Base-by-base conservation (phyloP, 2,113 vertebrate genomes). In the Equus quagga region DNA sequence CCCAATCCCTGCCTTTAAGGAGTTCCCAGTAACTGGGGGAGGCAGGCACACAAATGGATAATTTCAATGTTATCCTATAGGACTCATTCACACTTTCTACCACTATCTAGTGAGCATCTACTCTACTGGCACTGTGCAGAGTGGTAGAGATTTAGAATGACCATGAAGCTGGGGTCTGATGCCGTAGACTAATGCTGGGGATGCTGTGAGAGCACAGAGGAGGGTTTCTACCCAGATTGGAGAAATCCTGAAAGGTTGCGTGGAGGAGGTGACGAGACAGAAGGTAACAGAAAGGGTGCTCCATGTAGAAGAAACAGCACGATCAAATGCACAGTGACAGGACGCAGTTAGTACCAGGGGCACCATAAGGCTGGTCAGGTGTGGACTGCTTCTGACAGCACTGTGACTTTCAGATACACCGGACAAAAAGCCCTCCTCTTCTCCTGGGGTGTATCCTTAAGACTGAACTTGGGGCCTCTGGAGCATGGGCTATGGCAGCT, bases 171-270 rank as follows among this genome's bases (percentile, higher is more conserved):
- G 19, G 41, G 14, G 8, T 78, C 56, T 19, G 69, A 36, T 36
- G 18, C 28, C 7, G 0, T 31, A 8, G 24, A 51, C 49, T 36
- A 14, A 9, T n/a, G 14, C 5, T 8, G 11, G 9, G 11, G 15
- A 21, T n/a, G 19, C 23, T 24, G 17, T 62, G 67, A 44, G 58
- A 49, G 21, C 79, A 31, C 17, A 44, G 14, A 23, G 12, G 8
- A 58, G 13, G 7, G 10, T 13, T 67, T 83, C 67, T 26, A 44
- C 31, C 44, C 31, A 13, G 31, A 84, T 6, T 31, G 26, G 60
- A 31, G 60, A 91, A 8, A 54, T 58, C 23, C 23, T 31, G 49
- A 54, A 84, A 89, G 70, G 26, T 15, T 28, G 1, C 5, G 0
- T 54, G 33, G 8, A n/a, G 33, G 31, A 54, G 33, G 1, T n/a